Evolutionary conservation across 1,140 invertebrate species (phyloP), one percentile per base, ranked within the genome.

Genomic region (Episyrphus balteatus): DNA sequence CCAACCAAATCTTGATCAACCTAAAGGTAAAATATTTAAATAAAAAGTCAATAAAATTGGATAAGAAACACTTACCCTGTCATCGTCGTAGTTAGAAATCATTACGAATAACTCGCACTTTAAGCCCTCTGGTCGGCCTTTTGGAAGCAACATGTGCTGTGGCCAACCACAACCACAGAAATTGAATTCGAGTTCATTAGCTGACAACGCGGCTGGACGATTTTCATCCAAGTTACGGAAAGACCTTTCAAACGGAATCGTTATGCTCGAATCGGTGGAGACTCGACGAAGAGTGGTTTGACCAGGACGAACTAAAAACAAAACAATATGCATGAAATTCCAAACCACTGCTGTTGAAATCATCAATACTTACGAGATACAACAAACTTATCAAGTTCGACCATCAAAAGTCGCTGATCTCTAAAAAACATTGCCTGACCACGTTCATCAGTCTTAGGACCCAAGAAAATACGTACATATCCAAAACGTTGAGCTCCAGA

Each of bases 151-250:
- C 80, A 91, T 80, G 60, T 92, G 86, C 40, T 88, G 79, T 1
- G 88, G 88, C 86, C 86, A 90, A 39, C 88, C 88, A 62, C 87
- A 91, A 32, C 87, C 86, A 65, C 88, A 90, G 73, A 84, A 86
- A 62, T 84, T 82, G 66, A 81, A 84, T 55, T 77, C 72, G 0
- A 73, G 72, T 31, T 77, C 72, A 2, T 71, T 61, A 3, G 74
- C 57, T 0, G 63, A 58, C 6, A 75, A 76, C 21, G 70, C 66
- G 1, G 69, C 67, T 3, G 79, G 78, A 0, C 80, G 71, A 42
- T 66, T 73, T 1, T 62, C 57, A 0, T 76, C 72, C 44, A 83
- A 60, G 55, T 78, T 74, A 9, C 81, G 73, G 77, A 83, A 84
- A 1, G 80, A 80, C 5, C 79, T 68, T 59, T 84, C 82, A 50